Percentiles rank a stretch among this genome's conserved stretches.
phyloP scores from a whole-genome alignment of 2,113 vertebrate species.

The Ageneiosus marmoratus region DNA sequence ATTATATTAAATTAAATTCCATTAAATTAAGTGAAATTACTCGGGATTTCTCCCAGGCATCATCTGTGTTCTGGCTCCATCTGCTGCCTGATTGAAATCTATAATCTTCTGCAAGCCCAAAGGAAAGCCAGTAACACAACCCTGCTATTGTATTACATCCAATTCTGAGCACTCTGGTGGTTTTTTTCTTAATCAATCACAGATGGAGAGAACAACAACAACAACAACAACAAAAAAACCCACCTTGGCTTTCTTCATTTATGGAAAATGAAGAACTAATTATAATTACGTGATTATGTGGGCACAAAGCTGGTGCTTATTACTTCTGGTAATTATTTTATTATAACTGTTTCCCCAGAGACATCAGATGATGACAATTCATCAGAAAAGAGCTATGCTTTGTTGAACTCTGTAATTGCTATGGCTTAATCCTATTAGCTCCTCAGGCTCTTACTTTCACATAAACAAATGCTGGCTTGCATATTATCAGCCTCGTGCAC shows the following conservation, averaged over 20 bases:
- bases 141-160: background rate
- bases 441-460: background rate
- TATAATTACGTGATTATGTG: background rate
- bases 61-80: slow-evolving; percentile 15
- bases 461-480: slow-evolving; percentile 11
- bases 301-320: background rate
- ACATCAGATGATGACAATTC: slow-evolving; percentile 26
- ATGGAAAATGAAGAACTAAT: background rate
- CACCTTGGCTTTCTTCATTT: background rate
- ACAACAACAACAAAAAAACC: background rate
- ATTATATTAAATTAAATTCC: background rate
- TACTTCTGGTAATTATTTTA: slow-evolving; percentile 28
- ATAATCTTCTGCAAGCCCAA: background rate
- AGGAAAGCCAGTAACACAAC: background rate
- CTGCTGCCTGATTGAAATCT: background rate
- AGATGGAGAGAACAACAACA: background rate
- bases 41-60: background rate
- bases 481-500: background rate
- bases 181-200: background rate
- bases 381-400: slow-evolving; percentile 38
- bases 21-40: background rate
- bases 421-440: slow-evolving; percentile 26
- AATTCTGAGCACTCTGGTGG: background rate
- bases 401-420: slow-evolving; percentile 40
- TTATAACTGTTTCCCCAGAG: slow-evolving; percentile 4